phyloP scores from a whole-genome alignment of 23 tunicate genomes.

The Halocynthia roretzi region DNA sequence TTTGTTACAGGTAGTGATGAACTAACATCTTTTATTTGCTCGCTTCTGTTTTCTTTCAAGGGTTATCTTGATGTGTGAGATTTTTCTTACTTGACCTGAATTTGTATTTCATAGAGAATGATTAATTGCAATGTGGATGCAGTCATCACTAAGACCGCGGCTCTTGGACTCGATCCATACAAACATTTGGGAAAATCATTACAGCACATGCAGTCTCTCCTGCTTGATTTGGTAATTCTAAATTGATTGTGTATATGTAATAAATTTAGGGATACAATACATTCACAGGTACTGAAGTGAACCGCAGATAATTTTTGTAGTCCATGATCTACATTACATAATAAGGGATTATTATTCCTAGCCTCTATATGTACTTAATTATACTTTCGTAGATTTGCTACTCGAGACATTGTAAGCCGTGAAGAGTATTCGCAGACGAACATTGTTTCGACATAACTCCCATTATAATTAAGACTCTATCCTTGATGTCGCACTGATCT shows the following conservation, averaged over 20 bases:
- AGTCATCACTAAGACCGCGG: slow-evolving; percentile 79
- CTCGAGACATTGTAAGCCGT: no score
- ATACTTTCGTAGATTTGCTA: no score
- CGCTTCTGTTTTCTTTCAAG: neutral
- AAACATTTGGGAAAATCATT: slow-evolving; percentile 85
- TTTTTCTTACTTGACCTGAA: neutral
- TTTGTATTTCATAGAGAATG: slow-evolving; percentile 51
- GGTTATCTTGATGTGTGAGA: neutral
- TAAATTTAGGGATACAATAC: no score
- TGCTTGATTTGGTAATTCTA: slow-evolving; percentile 14
- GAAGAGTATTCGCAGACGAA: no score
- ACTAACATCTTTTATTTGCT: neutral
- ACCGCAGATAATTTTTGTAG: no score
- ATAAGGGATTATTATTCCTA: no score
- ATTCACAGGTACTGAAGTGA: no score
- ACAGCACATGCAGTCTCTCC: slow-evolving; percentile 41
- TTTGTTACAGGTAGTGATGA: slow-evolving; percentile 34
- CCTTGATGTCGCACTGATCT: neutral
- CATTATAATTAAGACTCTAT: no score
- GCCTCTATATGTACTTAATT: no score
- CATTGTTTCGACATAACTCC: no score
- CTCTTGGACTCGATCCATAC: slow-evolving; percentile 68
- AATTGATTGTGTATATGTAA: no score
- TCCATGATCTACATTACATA: no score
- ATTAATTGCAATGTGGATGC: slow-evolving; percentile 41